phyloP scores from a whole-genome alignment of 2,888 invertebrate genomes.

The Pyrrhosoma nymphula region DNA sequence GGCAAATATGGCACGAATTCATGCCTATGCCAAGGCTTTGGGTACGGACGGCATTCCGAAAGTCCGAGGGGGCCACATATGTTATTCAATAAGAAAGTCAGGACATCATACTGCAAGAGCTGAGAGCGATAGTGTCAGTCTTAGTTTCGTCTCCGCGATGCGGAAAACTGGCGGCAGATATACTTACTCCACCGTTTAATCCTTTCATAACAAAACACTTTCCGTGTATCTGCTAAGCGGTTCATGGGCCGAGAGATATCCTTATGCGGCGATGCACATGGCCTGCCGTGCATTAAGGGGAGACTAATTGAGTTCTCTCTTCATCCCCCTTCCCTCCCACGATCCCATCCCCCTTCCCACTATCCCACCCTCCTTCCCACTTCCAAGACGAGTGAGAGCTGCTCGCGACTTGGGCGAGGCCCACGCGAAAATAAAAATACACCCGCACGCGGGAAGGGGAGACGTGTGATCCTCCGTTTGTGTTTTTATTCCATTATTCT shows the following conservation, averaged over 20 bases:
- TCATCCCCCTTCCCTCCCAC: neutral
- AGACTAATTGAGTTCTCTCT: conserved; percentile 62
- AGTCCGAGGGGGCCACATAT: neutral
- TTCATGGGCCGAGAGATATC: conserved; percentile 60
- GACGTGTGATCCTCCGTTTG: neutral
- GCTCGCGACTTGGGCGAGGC: neutral
- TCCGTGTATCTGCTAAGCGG: conserved; percentile 41
- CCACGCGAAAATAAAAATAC: neutral
- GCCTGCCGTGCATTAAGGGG: conserved; percentile 64
- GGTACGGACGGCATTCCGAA: neutral
- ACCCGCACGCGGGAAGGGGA: neutral
- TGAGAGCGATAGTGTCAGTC: neutral
- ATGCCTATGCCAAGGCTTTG: no score
- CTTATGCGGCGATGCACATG: conserved; percentile 58
- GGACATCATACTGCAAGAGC: neutral
- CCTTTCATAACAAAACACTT: conserved; percentile 56
- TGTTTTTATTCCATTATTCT: neutral
- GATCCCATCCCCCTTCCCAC: neutral
- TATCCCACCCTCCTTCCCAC: neutral
- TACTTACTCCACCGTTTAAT: neutral
- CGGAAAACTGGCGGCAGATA: neutral
- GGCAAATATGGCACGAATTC: no score
- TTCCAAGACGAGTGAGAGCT: no score
- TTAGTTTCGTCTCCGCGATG: neutral
- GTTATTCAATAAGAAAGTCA: neutral